Percentiles rank a stretch among this genome's conserved stretches.
These are phyloP conservation scores for Latheticus oryzae DNA, from an alignment of 2,888 invertebrate genomes.

Conservation along the genomic window DNA sequence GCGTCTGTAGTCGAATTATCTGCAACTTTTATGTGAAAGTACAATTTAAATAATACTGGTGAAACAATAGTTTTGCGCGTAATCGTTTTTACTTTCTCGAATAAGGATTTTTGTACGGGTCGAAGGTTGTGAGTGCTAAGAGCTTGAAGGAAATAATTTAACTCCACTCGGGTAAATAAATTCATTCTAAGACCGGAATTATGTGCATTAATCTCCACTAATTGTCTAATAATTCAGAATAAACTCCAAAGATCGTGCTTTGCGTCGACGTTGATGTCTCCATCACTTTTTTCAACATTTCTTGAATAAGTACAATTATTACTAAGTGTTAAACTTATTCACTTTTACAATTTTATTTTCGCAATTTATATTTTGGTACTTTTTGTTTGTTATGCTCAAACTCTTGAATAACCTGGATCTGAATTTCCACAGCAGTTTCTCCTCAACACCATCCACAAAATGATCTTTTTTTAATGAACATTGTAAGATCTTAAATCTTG, in stretches of 20 bases:
- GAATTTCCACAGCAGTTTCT: too few species aligned
- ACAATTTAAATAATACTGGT: slow-evolving; percentile 3
- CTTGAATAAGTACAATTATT: too few species aligned
- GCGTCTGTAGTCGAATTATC: slow-evolving; percentile 19
- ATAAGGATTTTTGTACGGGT: slow-evolving; percentile 6
- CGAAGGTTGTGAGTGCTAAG: slow-evolving; percentile 21
- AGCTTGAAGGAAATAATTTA: slow-evolving; percentile 10
- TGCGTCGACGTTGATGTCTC: slow-evolving; percentile 59
- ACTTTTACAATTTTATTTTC: too few species aligned
- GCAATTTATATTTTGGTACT: too few species aligned
- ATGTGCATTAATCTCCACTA: slow-evolving; percentile 61
- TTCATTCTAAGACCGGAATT: slow-evolving; percentile 58
- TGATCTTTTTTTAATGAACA: too few species aligned
- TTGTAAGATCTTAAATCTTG: too few species aligned
- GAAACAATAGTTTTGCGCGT: slow-evolving; percentile 7
- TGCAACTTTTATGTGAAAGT: slow-evolving; percentile 26
- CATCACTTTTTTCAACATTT: slow-evolving; percentile 57
- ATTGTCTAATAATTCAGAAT: slow-evolving; percentile 62
- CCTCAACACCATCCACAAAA: too few species aligned
- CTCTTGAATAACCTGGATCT: too few species aligned
- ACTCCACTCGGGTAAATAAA: slow-evolving; percentile 50
- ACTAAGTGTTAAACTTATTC: too few species aligned
- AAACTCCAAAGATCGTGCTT: slow-evolving; percentile 59
- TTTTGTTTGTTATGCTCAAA: too few species aligned
- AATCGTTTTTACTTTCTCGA: slow-evolving; percentile 21